Evolutionary conservation across 2,888 invertebrate genomes (phyloP), one percentile per base, ranked within the genome.

Genomic region (Falcaria lacertinaria): DNA sequence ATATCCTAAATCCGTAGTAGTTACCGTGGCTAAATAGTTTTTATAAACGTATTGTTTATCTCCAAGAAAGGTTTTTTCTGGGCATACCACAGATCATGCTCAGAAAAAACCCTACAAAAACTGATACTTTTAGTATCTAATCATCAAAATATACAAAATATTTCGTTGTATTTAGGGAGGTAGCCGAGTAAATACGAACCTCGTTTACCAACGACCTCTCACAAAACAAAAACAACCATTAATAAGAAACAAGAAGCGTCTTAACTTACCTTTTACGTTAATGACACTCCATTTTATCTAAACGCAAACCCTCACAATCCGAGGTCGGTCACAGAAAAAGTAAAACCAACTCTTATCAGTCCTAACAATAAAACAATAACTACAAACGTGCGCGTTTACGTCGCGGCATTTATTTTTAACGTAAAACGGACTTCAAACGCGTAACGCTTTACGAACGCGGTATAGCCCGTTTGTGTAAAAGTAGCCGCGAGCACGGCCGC

Each of bases 221-320:
- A 54, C 48, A 45, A 63, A 70, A 64, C 60, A 73, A 69, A 72
- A 77, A 74, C 60, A 61, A 49, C 42, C 64, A 65, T 67, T 60
- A 64, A 62, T 60, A 64, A 54, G 46, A 64, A 64, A 64, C 65
- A 64, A 65, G 64, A 66, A 64, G 45, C 45, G 38, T 48, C 55
- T 45, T 57, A 70, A 71, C 81, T 82, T 60, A 85, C 86, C 80
- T 80, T 69, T 61, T 58, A 61, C 65, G 64, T 60, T 80, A 86
- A 79, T 78, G 74, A 67, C 74, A 82, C 74, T 80, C 82, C 86
- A 86, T 87, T 73, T 70, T 70, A 60, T 60, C 49, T 42, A 61
- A 55, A 51, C 54, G 61, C 60, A 57, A 55, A 60, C 50, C 50
- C 51, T 51, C 68, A 68, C 67, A 65, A 54, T 65, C 62, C 47